Evolutionary conservation across 2,113 vertebrate species (phyloP).

Genomic region (Stegastes partitus): DNA sequence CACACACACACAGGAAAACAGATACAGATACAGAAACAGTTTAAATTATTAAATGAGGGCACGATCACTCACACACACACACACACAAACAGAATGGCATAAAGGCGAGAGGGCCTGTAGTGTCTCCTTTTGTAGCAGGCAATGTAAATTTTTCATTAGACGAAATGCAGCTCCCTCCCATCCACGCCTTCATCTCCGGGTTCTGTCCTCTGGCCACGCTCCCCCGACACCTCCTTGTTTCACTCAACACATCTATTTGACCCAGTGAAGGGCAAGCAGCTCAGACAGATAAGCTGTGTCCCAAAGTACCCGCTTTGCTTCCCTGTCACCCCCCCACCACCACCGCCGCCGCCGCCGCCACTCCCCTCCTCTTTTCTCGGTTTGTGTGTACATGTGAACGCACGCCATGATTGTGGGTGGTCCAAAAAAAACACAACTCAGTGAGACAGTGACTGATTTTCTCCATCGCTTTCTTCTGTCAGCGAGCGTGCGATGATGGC

Average conservation of each 20-base stretch:
- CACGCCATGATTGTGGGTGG: conserved; percentile 13
- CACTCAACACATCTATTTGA: conserved; percentile 59
- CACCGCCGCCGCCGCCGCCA: no score
- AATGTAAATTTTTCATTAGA: conserved; percentile 73
- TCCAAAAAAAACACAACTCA: no score
- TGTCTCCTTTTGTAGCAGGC: conserved; percentile 35
- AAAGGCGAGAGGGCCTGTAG: conserved; percentile 13
- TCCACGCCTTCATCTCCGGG: conserved; percentile 43
- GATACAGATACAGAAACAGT: conserved; percentile 41
- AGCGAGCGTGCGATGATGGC: background rate
- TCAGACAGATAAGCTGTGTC: conserved; percentile 56
- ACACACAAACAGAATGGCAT: conserved; percentile 11
- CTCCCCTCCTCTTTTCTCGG: conserved; percentile 8
- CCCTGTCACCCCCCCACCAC: conserved; percentile 10
- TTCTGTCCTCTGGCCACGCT: conserved; percentile 49
- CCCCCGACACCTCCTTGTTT: conserved; percentile 43
- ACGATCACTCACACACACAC: conserved; percentile 15
- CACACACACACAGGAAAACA: conserved; percentile 28
- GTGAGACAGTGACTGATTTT: conserved; percentile 11
- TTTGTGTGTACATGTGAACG: conserved; percentile 26
- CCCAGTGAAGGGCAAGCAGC: conserved; percentile 61
- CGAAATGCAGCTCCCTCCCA: conserved; percentile 53
- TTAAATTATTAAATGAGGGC: conserved; percentile 60
- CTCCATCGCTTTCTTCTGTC: background rate
- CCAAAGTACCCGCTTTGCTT: conserved; percentile 34